Evolutionary conservation across 2,888 invertebrate species (phyloP).

Genomic region (Palloptera scutellata): DNA sequence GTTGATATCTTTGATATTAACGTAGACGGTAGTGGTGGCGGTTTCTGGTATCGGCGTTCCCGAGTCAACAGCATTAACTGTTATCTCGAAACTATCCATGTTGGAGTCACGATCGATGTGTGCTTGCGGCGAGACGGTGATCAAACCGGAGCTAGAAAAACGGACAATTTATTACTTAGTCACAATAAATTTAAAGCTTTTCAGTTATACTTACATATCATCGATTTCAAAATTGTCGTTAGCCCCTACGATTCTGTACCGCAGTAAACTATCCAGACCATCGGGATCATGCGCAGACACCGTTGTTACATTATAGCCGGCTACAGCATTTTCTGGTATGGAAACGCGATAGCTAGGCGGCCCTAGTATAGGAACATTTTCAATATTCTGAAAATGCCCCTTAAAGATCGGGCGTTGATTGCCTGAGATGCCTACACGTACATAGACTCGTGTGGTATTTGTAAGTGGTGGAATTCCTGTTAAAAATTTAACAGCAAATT

Average conservation of each 20-base stretch:
- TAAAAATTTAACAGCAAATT: constrained; percentile 15
- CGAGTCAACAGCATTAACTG: constrained; percentile 79
- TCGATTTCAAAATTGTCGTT: constrained; percentile 82
- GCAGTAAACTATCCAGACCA: constrained; percentile 74
- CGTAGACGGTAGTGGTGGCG: constrained; percentile 77
- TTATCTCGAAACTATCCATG: constrained; percentile 74
- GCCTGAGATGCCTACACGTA: constrained; percentile 81
- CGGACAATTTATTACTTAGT: background rate
- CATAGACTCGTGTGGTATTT: constrained; percentile 72
- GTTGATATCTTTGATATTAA: constrained; percentile 79
- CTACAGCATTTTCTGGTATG: constrained; percentile 74
- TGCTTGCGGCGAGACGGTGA: constrained; percentile 77
- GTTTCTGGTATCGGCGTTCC: constrained; percentile 79
- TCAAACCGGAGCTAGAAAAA: constrained; percentile 70
- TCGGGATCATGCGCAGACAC: constrained; percentile 82
- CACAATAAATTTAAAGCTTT: background rate
- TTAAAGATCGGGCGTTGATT: constrained; percentile 83
- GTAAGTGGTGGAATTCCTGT: constrained; percentile 71
- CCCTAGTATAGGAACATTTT: constrained; percentile 68
- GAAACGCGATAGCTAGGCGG: constrained; percentile 77
- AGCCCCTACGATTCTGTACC: constrained; percentile 78
- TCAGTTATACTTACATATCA: constrained; percentile 67
- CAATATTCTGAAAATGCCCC: constrained; percentile 72
- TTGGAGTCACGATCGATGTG: constrained; percentile 75
- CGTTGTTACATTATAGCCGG: constrained; percentile 75